Evolutionary conservation across 1,140 invertebrate species (phyloP), one percentile per base, ranked within the genome.

Genomic region (Pseudomyrmex dendroicus): DNA sequence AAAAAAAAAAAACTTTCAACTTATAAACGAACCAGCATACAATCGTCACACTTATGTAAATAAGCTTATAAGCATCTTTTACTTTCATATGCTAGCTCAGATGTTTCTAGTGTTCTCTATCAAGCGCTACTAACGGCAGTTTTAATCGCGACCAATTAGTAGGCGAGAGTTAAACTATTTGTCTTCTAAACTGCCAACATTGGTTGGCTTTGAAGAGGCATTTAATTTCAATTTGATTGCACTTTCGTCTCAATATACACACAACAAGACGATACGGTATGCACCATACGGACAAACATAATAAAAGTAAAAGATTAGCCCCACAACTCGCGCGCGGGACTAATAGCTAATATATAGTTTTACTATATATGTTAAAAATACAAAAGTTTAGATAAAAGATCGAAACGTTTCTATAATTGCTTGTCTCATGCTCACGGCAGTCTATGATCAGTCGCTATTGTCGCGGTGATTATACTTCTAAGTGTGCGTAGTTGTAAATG

Each of bases 161-260:
- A 56, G 63, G 17, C 15, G 12, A 67, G 13, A 7, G 17, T 67
- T 44, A 46, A 46, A 59, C 15, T 35, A 61, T 72, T 48, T 54
- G n/a, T 78, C 35, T 56, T 10, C 50, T 67, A 44, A 48, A 57
- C 1, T 57, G 63, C 35, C 5, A 64, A 66, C 13, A 59, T 35
- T 46, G 12, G 4, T 68, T 17, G 56, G 48, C 12, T 50, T 12
- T 35, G 25, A 80, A 50, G 50, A 50, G 25, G 35, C 22, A 77
- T 77, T 35, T 56, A 44, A 59, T 78, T 35, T 20, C 64, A 54
- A 73, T 72, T 57, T 82, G 72, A 87, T 85, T 76, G 77, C 73
- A 73, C 20, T 64, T 66, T 74, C 50, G 20, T 72, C 12, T 66
- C n/a, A 35, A 12, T 4, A 59, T 15, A 12, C 22, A 9, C 48